Conservation (phyloP, 2,113 vertebrate genomes). For the Brachionichthys hirsutus region DNA sequence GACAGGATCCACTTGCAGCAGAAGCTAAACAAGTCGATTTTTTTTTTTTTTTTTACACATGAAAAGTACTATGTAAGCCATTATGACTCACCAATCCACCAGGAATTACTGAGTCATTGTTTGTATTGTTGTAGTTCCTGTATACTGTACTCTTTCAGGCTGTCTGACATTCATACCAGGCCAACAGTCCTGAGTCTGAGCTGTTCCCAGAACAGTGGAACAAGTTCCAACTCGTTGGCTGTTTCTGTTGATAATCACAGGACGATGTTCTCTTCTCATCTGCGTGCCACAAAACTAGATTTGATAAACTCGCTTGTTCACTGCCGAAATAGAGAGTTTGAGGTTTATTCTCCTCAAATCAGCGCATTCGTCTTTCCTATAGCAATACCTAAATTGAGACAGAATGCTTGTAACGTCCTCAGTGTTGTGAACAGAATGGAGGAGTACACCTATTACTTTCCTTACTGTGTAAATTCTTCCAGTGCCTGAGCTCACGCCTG, state of each 20-base stretch:
- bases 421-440: conserved; percentile 45
- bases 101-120: conserved; percentile 55
- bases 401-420: conserved; percentile 49
- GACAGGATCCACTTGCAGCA: conserved; percentile 46
- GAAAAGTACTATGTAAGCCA: conserved; percentile 4
- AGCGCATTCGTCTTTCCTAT: conserved; percentile 58
- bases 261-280: conserved; percentile 55
- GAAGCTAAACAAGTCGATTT: not conserved
- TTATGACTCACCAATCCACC: conserved; percentile 12
- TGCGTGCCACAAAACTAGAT: conserved; percentile 46
- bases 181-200: conserved; percentile 30
- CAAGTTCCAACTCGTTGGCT: conserved; percentile 61
- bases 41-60: not conserved
- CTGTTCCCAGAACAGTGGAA: conserved; percentile 26
- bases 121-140: conserved; percentile 30
- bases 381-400: conserved; percentile 60
- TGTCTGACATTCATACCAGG: conserved; percentile 35
- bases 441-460: conserved; percentile 16
- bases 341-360: conserved; percentile 55
- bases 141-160: conserved; percentile 25
- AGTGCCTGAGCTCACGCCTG: not conserved
- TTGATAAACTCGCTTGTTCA: conserved; percentile 53
- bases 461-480: conserved; percentile 23
- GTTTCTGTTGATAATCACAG: conserved; percentile 55
- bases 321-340: conserved; percentile 51